Base-by-base conservation (phyloP, 2,797 vertebrate species). In the Pogoniulus pusillus region DNA sequence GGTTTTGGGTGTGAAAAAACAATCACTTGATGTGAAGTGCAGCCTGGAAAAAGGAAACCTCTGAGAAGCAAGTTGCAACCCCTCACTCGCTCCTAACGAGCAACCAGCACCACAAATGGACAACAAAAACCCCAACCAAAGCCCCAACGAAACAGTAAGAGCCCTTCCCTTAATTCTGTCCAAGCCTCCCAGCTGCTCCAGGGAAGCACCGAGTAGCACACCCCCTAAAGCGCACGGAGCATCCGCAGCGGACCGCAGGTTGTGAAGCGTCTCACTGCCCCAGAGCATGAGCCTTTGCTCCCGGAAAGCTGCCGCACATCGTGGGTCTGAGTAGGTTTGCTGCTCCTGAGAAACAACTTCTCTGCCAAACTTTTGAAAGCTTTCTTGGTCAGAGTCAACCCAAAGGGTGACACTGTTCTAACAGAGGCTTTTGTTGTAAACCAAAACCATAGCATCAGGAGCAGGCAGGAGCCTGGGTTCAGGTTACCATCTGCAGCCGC, bases 21-120 rank as follows among this genome's bases (percentile, higher is more conserved):
- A 54, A n/a, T 23, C 39, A 49, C 0, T 0, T n/a, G 24, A 60
- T 7, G 1, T 11, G 16, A 81, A 47, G 15, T 51, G 13, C 11
- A 65, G 27, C 37, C 16, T 57, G 23, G 26, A 18, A 51, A 60
- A 37, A 51, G 23, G 49, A 58, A 37, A 41, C 30, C 45, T 8
- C 34, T 39, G 29, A 39, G 64, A 39, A 39, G 35, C 24, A 37
- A 22, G 16, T 43, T 63, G 20, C n/a, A 57, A 53, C 53, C 27
- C n/a, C 30, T 29, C 51, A n/a, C 20, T 39, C 16, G 22, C 26
- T 55, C 9, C 5, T 49, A 24, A 62, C n/a, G n/a, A n/a, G n/a
- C n/a, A n/a, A n/a, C n/a, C n/a, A 39, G 13, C 41, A 17, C 41
- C 41, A 41, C 41, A 41, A 41, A n/a, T n/a, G n/a, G n/a, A n/a